Evolutionary conservation across 2,797 vertebrate species (phyloP).

Genomic region (Periparus ater): DNA sequence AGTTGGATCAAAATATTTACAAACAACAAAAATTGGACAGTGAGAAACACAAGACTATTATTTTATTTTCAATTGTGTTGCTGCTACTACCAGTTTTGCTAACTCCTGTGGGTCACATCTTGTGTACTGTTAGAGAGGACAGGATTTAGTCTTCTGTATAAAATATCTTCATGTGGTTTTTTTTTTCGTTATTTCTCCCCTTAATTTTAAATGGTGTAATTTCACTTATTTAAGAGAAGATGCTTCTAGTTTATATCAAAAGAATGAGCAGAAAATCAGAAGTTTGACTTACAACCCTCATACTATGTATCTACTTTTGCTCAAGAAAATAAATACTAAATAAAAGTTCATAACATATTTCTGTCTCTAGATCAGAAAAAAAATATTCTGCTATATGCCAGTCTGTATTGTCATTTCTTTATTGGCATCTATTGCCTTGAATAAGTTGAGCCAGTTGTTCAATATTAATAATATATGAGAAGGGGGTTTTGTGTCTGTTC

Average conservation of each 20-base stretch:
- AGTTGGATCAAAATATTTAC: slow-evolving; percentile 14
- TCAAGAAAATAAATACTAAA: not conserved
- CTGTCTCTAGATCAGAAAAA: not conserved
- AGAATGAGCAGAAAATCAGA: not conserved
- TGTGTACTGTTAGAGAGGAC: not conserved
- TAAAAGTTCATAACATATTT: not conserved
- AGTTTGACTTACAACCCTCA: not conserved
- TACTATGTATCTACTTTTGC: not conserved
- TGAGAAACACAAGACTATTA: not conserved
- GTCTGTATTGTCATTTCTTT: not conserved
- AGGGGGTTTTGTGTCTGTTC: fast-evolving
- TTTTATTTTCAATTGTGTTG: not conserved
- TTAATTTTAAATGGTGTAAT: not conserved
- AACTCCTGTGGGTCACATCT: not conserved
- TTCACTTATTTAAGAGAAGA: not conserved
- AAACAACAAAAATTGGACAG: not conserved
- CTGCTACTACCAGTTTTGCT: not conserved
- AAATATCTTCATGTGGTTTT: fast-evolving
- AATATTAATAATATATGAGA: not conserved
- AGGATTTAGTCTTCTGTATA: not conserved
- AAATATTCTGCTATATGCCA: not conserved
- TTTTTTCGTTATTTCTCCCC: not conserved
- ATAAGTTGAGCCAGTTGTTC: not conserved
- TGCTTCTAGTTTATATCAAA: not conserved
- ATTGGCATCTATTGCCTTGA: not conserved